phyloP scores from a whole-genome alignment of 2,888 invertebrate genomes.

The Thera britannica region DNA sequence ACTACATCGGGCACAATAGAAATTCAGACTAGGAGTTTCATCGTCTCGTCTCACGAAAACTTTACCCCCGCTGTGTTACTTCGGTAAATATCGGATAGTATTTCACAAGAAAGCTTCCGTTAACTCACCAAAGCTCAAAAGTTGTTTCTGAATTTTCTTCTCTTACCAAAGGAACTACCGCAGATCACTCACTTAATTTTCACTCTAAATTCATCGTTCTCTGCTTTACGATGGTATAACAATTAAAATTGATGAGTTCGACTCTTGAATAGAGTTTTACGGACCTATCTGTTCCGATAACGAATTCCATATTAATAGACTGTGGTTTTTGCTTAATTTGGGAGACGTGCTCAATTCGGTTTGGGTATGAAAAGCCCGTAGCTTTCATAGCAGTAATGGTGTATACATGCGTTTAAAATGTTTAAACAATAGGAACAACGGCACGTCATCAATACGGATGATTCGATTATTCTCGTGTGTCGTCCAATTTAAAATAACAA shows the following conservation, averaged over 20 bases:
- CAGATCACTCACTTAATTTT: constrained; percentile 47
- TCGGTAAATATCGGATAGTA: constrained; percentile 65
- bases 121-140: constrained; percentile 60
- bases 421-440: constrained; percentile 40
- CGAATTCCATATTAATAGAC: constrained; percentile 40
- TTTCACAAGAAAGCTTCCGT: constrained; percentile 62
- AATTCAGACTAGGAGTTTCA: constrained; percentile 37
- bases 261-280: constrained; percentile 37
- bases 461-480: constrained; percentile 53
- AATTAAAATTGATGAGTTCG: constrained; percentile 45
- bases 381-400: constrained; percentile 3
- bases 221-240: constrained; percentile 39
- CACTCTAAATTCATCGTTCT: constrained; percentile 44
- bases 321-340: constrained; percentile 38
- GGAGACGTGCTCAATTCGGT: constrained; percentile 32
- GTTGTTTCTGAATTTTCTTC: constrained; percentile 59
- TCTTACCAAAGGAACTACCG: constrained; percentile 38
- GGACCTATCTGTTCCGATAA: constrained; percentile 36
- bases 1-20: constrained; percentile 55
- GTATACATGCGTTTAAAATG: constrained; percentile 22
- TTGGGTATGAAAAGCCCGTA: constrained; percentile 20
- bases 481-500: constrained; percentile 78
- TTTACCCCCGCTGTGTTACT: constrained; percentile 55
- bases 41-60: constrained; percentile 48
- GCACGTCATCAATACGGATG: constrained; percentile 49